A percentile compares a stretch with the other conserved stretches of the same genome.
Evolutionary conservation across 1,140 invertebrate species (phyloP).

Genomic region (Brachionus koreanus): DNA sequence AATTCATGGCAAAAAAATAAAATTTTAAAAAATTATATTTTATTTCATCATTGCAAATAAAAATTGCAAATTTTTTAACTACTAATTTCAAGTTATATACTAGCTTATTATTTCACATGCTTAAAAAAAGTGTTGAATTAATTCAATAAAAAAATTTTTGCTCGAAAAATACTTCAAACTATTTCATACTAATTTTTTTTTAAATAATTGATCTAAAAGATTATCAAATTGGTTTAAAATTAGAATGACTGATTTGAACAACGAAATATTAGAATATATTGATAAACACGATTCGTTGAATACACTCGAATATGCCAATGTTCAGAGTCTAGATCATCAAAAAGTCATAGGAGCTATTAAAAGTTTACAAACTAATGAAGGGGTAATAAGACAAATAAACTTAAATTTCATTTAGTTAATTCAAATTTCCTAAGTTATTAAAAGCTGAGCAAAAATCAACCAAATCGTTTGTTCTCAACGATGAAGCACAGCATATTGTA

Average conservation of each 20-base stretch:
- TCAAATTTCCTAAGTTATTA: conserved; percentile 40
- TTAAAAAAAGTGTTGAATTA: conserved; percentile 6
- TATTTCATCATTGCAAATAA: conserved; percentile 22
- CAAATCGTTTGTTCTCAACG: conserved; percentile 67
- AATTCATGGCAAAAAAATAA: not conserved
- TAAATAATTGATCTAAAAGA: not conserved
- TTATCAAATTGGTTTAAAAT: not conserved
- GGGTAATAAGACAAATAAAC: conserved; percentile 61
- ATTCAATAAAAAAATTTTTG: not conserved
- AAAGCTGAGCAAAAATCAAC: conserved; percentile 41
- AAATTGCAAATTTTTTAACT: not conserved
- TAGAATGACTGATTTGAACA: conserved; percentile 45
- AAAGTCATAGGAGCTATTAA: conserved; percentile 90
- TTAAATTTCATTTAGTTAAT: conserved; percentile 11
- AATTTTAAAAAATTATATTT: not conserved
- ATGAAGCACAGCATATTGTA: conserved; percentile 78
- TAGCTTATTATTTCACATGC: not conserved
- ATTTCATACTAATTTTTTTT: too few species aligned
- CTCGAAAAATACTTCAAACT: not conserved
- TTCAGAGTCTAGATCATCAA: conserved; percentile 81
- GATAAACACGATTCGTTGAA: conserved; percentile 35
- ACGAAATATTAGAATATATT: conserved; percentile 42
- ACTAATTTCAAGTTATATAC: not conserved
- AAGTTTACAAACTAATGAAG: conserved; percentile 78
- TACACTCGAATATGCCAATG: conserved; percentile 66